Conservation (phyloP, 92 coral and sea anemone genomes). For the Epizoanthus rinbou region DNA sequence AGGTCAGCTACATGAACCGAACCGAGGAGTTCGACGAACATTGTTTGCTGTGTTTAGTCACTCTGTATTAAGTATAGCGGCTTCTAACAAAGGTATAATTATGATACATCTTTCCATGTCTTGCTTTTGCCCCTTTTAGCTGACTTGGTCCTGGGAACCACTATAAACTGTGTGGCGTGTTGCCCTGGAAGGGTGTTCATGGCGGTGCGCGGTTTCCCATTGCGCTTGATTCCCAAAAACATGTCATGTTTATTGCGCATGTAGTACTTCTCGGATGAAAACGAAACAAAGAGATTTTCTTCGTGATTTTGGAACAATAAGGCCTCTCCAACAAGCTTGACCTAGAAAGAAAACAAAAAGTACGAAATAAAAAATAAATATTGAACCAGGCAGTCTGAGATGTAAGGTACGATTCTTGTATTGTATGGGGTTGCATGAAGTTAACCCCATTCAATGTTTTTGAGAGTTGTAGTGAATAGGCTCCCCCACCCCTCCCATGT, state of each 20-base stretch:
- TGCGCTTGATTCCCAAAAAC: slow-evolving; percentile 51
- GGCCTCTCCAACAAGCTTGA: slow-evolving; percentile 27
- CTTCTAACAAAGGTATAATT: background rate
- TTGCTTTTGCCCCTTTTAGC: background rate
- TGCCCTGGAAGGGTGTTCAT: slow-evolving; percentile 52
- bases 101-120: background rate
- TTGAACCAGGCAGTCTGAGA: no score
- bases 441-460: no score
- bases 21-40: no score
- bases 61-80: no score
- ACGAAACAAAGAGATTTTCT: slow-evolving; percentile 47
- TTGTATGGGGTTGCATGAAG: no score
- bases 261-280: slow-evolving; percentile 51
- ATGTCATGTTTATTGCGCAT: slow-evolving; percentile 44
- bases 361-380: no score
- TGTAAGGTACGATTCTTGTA: no score
- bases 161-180: slow-evolving; percentile 50
- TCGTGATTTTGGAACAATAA: slow-evolving; percentile 43
- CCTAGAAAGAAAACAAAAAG: background rate
- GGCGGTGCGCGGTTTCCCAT: slow-evolving; percentile 39
- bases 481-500: no score
- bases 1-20: no score
- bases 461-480: no score
- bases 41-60: no score
- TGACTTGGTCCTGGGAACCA: background rate